Evolutionary conservation across 2,888 invertebrate species (phyloP).

Genomic region (Drosophila borborema): DNA sequence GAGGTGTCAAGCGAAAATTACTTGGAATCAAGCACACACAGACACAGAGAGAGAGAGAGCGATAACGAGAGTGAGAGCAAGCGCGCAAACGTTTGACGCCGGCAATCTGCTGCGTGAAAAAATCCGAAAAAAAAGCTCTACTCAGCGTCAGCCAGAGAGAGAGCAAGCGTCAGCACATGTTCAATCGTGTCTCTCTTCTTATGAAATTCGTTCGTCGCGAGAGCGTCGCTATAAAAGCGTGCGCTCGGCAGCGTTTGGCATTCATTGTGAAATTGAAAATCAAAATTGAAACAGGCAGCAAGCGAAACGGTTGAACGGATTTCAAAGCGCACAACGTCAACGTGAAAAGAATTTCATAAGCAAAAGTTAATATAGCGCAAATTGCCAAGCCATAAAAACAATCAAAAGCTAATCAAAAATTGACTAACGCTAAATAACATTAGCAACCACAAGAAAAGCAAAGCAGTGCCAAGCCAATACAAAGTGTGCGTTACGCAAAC

Average conservation of each 20-base stretch:
- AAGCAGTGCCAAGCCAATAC: conserved; percentile 50
- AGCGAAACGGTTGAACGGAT: conserved; percentile 59
- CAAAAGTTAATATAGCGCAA: conserved; percentile 72
- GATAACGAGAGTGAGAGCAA: conserved; percentile 7
- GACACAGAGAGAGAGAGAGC: background rate
- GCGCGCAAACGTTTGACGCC: conserved; percentile 39
- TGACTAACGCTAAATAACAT: conserved; percentile 25
- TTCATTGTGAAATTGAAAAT: conserved; percentile 85
- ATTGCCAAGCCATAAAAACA: conserved; percentile 32
- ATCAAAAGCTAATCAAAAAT: conserved; percentile 32
- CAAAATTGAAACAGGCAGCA: conserved; percentile 84
- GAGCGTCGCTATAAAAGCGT: conserved; percentile 82
- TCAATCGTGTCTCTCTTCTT: conserved; percentile 53
- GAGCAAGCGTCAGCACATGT: conserved; percentile 20
- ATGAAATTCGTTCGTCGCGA: conserved; percentile 78
- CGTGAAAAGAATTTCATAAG: conserved; percentile 83
- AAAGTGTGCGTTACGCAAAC: conserved; percentile 28
- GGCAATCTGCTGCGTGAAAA: conserved; percentile 25
- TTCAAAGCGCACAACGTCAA: conserved; percentile 51
- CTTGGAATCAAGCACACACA: conserved; percentile 41
- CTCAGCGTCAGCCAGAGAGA: background rate
- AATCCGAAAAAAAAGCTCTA: conserved; percentile 27
- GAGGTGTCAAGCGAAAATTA: conserved; percentile 51
- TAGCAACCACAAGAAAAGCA: conserved; percentile 22
- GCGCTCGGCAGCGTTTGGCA: conserved; percentile 51